These are phyloP conservation scores for Chelonus formosanus DNA, from an alignment of 2,888 invertebrate species.

Conservation along the genomic window DNA sequence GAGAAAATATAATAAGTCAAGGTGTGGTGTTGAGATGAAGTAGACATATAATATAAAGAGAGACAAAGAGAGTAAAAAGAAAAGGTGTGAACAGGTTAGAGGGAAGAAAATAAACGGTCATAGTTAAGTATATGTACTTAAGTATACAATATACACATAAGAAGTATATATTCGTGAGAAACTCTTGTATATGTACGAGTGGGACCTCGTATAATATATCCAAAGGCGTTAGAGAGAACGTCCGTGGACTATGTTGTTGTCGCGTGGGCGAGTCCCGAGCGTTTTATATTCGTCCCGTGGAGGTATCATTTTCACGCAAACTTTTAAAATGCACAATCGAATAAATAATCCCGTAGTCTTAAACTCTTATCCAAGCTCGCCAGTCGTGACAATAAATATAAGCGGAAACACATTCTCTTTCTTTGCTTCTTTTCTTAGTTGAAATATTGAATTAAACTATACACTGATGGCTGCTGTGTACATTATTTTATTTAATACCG, in stretches of 20 bases:
- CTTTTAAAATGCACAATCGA: conserved; percentile 56
- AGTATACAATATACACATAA: conserved; percentile 4
- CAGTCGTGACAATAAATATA: conserved; percentile 59
- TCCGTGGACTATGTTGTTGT: conserved; percentile 45
- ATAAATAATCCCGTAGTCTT: conserved; percentile 62
- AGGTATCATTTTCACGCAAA: conserved; percentile 64
- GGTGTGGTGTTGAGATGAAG: not conserved
- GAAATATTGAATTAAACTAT: conserved; percentile 3
- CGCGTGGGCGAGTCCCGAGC: conserved; percentile 56
- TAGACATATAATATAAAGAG: not conserved
- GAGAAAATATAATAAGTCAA: not conserved
- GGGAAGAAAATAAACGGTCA: conserved; percentile 1
- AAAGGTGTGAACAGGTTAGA: conserved; percentile 14
- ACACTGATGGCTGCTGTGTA: too few relatives aligned
- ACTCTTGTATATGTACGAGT: conserved; percentile 42
- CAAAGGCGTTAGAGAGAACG: conserved; percentile 47
- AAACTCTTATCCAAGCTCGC: conserved; percentile 63
- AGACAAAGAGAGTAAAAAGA: conserved; percentile 5
- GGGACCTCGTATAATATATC: conserved; percentile 57
- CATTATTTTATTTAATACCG: too few relatives aligned
- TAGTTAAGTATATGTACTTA: not conserved
- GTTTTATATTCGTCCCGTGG: conserved; percentile 60
- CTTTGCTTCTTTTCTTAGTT: conserved; percentile 18
- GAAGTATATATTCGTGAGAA: conserved; percentile 30
- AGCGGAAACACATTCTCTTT: conserved; percentile 34